A percentile compares a stretch with the other conserved stretches of the same genome.
Conservation (phyloP, 2,797 vertebrate species). For the Siniperca undulata region DNA sequence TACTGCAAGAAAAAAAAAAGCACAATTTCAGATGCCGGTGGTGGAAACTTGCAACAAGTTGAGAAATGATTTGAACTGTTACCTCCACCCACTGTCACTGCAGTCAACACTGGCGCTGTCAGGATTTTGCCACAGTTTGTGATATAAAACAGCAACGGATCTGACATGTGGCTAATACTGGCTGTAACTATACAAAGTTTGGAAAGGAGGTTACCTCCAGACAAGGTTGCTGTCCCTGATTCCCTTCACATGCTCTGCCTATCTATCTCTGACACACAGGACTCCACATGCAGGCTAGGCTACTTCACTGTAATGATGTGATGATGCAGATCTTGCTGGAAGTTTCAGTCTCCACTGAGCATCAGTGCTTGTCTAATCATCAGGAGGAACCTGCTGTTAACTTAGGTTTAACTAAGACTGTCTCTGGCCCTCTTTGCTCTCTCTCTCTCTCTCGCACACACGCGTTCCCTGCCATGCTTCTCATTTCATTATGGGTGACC, state of each 20-base stretch:
- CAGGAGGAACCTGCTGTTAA: constrained; percentile 22
- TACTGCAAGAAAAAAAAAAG: neutral
- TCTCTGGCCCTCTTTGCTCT: neutral
- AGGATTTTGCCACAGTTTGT: constrained; percentile 21
- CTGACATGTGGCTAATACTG: constrained; percentile 18
- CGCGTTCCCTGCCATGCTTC: constrained; percentile 32
- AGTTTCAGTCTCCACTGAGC: constrained; percentile 38
- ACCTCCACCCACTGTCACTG: constrained; percentile 48
- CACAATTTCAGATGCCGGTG: neutral
- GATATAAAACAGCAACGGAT: constrained; percentile 24
- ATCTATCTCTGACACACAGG: constrained; percentile 1
- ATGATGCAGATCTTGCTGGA: constrained; percentile 61
- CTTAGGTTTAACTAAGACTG: neutral
- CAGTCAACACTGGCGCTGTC: constrained; percentile 32
- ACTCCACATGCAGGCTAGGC: constrained; percentile 41
- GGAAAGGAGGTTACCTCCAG: constrained; percentile 53
- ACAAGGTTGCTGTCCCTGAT: constrained; percentile 47
- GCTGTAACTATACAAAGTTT: constrained; percentile 45
- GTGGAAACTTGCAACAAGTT: constrained; percentile 56
- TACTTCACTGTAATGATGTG: constrained; percentile 44
- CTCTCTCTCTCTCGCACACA: neutral
- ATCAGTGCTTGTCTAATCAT: neutral
- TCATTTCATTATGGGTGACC: constrained; percentile 71
- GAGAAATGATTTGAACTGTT: constrained; percentile 31
- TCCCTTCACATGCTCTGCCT: constrained; percentile 32